phyloP scores from a whole-genome alignment of 2,888 invertebrate genomes.

The Diarsia mendica region DNA sequence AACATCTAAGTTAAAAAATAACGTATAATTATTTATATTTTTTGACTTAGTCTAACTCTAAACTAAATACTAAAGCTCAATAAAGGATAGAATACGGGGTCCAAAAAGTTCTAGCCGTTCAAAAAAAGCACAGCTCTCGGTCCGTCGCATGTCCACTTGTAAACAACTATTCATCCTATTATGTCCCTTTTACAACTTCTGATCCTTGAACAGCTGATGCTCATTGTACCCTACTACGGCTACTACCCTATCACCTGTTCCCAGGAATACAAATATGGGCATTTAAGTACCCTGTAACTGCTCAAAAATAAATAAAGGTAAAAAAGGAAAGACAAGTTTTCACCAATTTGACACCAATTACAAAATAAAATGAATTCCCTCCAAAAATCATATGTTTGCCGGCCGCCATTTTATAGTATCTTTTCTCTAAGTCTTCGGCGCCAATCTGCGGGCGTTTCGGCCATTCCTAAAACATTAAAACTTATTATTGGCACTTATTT shows the following conservation, averaged over 20 bases:
- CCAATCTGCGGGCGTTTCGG: constrained; percentile 77
- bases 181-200: neutral
- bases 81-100: no score
- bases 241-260: neutral
- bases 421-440: constrained; percentile 79
- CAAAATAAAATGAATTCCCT: constrained; percentile 36
- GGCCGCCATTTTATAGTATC: constrained; percentile 70
- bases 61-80: neutral
- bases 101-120: neutral
- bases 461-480: constrained; percentile 80
- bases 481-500: constrained; percentile 87
- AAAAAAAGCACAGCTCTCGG: neutral
- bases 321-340: neutral
- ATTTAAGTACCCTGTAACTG: neutral
- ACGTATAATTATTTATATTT: neutral
- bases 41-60: neutral
- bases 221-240: no score
- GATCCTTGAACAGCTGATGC: constrained; percentile 34
- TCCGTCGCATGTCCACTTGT: constrained; percentile 9
- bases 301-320: neutral
- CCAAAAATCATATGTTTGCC: constrained; percentile 62
- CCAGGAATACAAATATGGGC: neutral
- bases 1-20: neutral
- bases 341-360: neutral
- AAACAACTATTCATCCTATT: neutral